phyloP scores from a whole-genome alignment of 2,797 vertebrate species.

The Chloroceryle inda region DNA sequence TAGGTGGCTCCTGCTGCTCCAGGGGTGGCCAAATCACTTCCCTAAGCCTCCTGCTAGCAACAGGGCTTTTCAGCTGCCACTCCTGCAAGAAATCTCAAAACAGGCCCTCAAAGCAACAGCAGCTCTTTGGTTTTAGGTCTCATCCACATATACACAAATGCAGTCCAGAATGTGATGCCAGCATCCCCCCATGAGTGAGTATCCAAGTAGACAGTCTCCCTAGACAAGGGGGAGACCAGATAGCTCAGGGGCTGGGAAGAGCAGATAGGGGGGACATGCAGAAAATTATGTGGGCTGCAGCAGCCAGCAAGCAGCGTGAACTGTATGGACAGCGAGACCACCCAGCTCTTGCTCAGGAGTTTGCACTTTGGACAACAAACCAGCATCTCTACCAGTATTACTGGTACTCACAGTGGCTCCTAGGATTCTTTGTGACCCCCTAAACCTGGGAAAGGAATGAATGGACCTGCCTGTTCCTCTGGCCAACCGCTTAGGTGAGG shows the following conservation, averaged over 20 bases:
- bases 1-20: not conserved
- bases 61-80: not conserved
- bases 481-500: not conserved
- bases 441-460: not conserved
- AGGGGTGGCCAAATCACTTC: not conserved
- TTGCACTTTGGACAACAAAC: not conserved
- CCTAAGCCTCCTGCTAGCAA: not conserved
- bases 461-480: not conserved
- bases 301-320: not conserved
- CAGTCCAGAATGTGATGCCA: not conserved
- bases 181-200: not conserved
- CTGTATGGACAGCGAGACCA: not conserved
- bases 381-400: not conserved
- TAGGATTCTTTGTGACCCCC: not conserved
- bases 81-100: not conserved
- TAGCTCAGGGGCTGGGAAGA: not conserved
- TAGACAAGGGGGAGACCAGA: not conserved
- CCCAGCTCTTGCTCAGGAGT: not conserved
- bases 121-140: not conserved
- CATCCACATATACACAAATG: rapidly evolving
- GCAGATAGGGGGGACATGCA: rapidly evolving
- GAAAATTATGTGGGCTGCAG: not conserved
- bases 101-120: not conserved
- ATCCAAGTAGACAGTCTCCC: not conserved
- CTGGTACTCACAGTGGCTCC: not conserved